These are phyloP conservation scores for Macrophya annulata DNA, from an alignment of 2,888 invertebrate genomes.

Conservation along the genomic window DNA sequence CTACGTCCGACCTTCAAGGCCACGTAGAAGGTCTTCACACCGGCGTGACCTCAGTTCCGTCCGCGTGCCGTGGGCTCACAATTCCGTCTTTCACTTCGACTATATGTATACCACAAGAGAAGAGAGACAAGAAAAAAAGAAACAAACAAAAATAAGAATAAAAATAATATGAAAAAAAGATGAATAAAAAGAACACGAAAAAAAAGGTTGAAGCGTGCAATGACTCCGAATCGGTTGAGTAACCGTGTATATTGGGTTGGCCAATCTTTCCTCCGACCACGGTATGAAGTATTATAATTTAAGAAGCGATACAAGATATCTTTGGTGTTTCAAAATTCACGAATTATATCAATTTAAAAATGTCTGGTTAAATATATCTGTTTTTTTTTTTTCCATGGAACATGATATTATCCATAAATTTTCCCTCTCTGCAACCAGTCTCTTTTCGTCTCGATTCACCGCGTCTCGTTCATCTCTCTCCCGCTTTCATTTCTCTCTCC, in stretches of 20 bases:
- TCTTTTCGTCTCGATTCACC: constrained; percentile 57
- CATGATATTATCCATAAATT: constrained; percentile 49
- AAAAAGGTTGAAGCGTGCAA: constrained; percentile 13
- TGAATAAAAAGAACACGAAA: background rate
- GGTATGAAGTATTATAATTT: background rate
- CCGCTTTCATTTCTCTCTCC: constrained; percentile 32
- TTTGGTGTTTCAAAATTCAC: no score
- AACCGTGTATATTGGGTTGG: background rate
- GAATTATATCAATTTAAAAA: background rate
- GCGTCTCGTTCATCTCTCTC: constrained; percentile 47
- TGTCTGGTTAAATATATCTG: background rate
- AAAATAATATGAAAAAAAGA: background rate
- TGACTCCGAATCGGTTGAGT: constrained; percentile 49
- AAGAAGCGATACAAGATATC: background rate
- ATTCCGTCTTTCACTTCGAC: constrained; percentile 45
- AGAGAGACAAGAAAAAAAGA: background rate
- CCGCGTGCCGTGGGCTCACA: constrained; percentile 36
- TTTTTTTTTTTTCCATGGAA: background rate
- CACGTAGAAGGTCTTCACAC: constrained; percentile 53
- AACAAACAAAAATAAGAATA: background rate
- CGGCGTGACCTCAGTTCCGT: constrained; percentile 31
- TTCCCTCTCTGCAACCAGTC: constrained; percentile 58
- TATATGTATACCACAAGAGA: background rate
- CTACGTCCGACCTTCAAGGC: constrained; percentile 52
- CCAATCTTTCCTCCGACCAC: constrained; percentile 1